Percentiles rank a stretch among this genome's conserved stretches.
phyloP scores from a whole-genome alignment of 1,140 invertebrate genomes.

The Drosophila pseudoananassae region DNA sequence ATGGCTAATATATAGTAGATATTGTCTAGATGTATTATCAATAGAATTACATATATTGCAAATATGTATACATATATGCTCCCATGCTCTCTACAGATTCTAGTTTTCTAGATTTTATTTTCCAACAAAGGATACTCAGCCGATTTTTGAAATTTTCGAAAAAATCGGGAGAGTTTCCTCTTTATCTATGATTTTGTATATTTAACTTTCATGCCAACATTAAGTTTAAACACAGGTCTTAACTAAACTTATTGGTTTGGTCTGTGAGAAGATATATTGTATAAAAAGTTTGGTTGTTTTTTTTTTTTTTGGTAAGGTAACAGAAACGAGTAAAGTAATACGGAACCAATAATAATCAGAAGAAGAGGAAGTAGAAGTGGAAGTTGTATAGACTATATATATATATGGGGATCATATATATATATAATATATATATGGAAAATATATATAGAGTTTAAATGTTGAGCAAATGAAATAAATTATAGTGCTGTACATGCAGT shows the following conservation, averaged over 20 bases:
- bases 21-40: slow-evolving; percentile 32
- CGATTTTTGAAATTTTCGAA: slow-evolving; percentile 7
- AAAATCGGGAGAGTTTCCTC: slow-evolving; percentile 26
- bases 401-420: slow-evolving; percentile 19
- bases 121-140: slow-evolving; percentile 3
- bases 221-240: slow-evolving; percentile 33
- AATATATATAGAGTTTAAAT: slow-evolving; percentile 32
- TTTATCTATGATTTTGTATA: slow-evolving; percentile 9
- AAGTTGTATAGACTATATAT: slow-evolving; percentile 47
- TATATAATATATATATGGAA: slow-evolving; percentile 35
- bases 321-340: slow-evolving; percentile 37
- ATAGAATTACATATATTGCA: slow-evolving; percentile 36
- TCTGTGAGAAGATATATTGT: slow-evolving; percentile 12
- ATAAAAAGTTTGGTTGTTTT: slow-evolving; percentile 4
- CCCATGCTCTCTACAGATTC: slow-evolving; percentile 46
- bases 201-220: slow-evolving; percentile 46
- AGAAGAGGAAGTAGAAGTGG: slow-evolving; percentile 51
- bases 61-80: slow-evolving; percentile 47
- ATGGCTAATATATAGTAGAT: slow-evolving; percentile 36
- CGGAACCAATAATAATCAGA: slow-evolving; percentile 38
- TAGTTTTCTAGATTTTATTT: slow-evolving; percentile 21
- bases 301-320: slow-evolving; percentile 24
- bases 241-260: slow-evolving; percentile 28
- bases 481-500: slow-evolving; percentile 74
- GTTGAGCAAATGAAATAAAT: slow-evolving; percentile 56